Percentiles rank a stretch among this genome's conserved stretches.
Conservation (phyloP, 2,797 vertebrate species). For the Lagocephalus sceleratus region DNA sequence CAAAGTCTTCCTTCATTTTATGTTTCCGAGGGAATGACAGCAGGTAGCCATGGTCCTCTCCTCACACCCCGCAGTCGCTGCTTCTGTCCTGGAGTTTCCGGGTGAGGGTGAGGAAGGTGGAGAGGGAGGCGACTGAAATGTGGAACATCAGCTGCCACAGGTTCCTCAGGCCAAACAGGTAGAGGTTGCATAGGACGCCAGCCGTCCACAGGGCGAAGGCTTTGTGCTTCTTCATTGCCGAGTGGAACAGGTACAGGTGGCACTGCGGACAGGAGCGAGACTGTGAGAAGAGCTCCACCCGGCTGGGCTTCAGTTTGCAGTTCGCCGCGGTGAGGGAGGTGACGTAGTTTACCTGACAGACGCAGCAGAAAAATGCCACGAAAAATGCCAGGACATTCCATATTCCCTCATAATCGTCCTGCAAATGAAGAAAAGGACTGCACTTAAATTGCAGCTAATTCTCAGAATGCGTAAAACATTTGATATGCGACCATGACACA, state of each 20-base stretch:
- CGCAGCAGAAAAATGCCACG: slow-evolving; percentile 85
- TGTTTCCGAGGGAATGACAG: no score
- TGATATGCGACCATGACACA: neutral
- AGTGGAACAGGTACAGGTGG: slow-evolving; percentile 91
- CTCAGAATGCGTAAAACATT: neutral
- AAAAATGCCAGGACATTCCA: slow-evolving; percentile 90
- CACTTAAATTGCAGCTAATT: slow-evolving; percentile 8
- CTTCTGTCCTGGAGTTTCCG: slow-evolving; percentile 83
- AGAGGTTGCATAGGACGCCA: slow-evolving; percentile 84
- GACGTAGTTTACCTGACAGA: slow-evolving; percentile 81
- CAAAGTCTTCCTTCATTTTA: no score
- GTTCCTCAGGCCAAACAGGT: slow-evolving; percentile 86
- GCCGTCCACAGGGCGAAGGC: slow-evolving; percentile 74
- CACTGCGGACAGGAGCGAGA: slow-evolving; percentile 74
- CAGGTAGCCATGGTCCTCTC: slow-evolving; percentile 10
- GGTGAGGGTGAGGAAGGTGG: slow-evolving; percentile 82
- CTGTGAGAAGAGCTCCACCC: neutral
- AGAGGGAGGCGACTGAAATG: slow-evolving; percentile 82
- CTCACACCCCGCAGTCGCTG: slow-evolving; percentile 84
- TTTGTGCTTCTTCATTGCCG: slow-evolving; percentile 82
- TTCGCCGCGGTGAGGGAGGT: neutral
- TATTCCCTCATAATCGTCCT: slow-evolving; percentile 88
- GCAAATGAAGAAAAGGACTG: slow-evolving; percentile 28
- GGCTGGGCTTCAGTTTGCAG: neutral
- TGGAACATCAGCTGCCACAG: slow-evolving; percentile 92